Conservation (phyloP, 2,113 vertebrate genomes). For the Apodemus speciosus region DNA sequence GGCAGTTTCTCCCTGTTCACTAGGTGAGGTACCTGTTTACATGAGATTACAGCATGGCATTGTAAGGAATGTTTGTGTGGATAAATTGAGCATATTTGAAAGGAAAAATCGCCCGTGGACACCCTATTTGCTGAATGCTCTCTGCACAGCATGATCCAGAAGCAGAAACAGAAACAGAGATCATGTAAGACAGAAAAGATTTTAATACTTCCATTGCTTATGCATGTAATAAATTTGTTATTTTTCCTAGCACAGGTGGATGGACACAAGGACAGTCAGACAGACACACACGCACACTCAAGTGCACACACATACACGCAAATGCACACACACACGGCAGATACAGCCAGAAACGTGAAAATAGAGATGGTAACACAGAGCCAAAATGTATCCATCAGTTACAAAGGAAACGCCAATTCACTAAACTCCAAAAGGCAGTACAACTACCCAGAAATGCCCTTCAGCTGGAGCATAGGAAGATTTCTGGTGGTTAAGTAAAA, state of each 20-base stretch:
- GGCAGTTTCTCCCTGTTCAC: not conserved
- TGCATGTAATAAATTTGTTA: not conserved
- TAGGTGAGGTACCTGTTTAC: not conserved
- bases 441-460: not conserved
- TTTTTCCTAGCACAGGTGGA: not conserved
- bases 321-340: not conserved
- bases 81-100: not conserved
- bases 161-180: not conserved
- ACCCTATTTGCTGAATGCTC: not conserved
- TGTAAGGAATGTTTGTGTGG: not conserved
- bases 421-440: not conserved
- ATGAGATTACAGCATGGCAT: not conserved
- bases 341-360: not conserved
- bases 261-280: not conserved
- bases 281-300: not conserved
- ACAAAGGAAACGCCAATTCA: not conserved
- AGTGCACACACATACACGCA: too few species aligned
- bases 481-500: not conserved
- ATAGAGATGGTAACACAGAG: not conserved
- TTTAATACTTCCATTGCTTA: not conserved
- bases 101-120: not conserved
- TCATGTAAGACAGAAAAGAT: not conserved
- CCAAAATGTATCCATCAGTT: not conserved
- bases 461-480: too few species aligned
- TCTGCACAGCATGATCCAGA: not conserved